phyloP scores from a whole-genome alignment of 2,113 vertebrate species.

The Psittacara wagleri region DNA sequence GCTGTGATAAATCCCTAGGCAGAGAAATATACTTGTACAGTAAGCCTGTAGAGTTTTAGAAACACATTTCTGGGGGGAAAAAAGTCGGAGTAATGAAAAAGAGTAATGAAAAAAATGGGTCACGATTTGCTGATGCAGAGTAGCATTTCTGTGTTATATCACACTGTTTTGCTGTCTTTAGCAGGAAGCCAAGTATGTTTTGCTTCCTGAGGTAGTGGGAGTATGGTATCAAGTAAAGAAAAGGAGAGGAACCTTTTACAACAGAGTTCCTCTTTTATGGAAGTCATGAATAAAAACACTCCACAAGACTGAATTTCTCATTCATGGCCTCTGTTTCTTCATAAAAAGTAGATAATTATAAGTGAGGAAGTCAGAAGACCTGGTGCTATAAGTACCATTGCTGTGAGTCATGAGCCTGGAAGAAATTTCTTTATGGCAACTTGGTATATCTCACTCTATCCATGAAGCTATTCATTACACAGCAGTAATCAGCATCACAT shows the following conservation, averaged over 20 bases:
- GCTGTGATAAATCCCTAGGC: not conserved
- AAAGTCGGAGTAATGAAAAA: not conserved
- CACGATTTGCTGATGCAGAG: not conserved
- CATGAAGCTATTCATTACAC: not conserved
- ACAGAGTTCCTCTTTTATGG: not conserved
- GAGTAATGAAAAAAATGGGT: not conserved
- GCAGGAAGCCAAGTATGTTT: not conserved
- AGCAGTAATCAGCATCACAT: not conserved
- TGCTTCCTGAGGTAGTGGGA: not conserved
- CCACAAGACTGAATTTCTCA: conserved; percentile 4
- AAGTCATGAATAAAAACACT: not conserved
- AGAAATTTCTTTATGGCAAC: not conserved
- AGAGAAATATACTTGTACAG: not conserved
- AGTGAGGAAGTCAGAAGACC: conserved; percentile 41
- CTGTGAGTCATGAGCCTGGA: conserved; percentile 7
- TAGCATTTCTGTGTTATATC: not conserved
- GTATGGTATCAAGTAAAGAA: not conserved
- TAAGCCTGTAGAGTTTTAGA: not conserved
- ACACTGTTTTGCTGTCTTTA: not conserved
- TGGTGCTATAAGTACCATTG: conserved; percentile 10
- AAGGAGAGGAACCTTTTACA: not conserved
- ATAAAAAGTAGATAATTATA: conserved; percentile 47
- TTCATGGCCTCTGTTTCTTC: conserved; percentile 35
- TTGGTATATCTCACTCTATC: not conserved
- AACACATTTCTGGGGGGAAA: not conserved